Percentiles rank a stretch among this genome's conserved stretches.
These are phyloP conservation scores for Agapornis roseicollis DNA, from an alignment of 2,113 vertebrate species.

Conservation along the genomic window DNA sequence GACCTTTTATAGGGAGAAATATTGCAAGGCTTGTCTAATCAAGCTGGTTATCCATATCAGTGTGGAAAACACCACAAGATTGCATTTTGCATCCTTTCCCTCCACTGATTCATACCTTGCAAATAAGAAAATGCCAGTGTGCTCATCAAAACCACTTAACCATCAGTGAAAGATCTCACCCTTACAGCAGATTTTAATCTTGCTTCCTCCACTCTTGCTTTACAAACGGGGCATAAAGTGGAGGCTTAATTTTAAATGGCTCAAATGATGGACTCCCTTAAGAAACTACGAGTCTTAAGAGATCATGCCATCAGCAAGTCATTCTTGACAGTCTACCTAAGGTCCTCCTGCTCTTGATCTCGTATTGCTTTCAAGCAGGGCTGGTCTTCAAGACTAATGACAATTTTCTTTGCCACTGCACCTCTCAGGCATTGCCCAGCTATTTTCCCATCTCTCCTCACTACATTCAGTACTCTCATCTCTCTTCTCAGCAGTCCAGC, in stretches of 20 bases:
- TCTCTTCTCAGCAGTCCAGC: background rate
- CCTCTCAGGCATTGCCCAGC: background rate
- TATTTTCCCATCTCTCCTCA: background rate
- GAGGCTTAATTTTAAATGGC: background rate
- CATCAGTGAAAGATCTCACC: background rate
- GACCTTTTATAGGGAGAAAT: background rate
- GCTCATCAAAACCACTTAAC: background rate
- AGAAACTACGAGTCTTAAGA: background rate
- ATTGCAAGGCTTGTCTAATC: background rate
- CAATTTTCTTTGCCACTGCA: background rate
- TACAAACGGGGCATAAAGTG: background rate
- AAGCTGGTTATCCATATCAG: background rate
- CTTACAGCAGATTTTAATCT: background rate
- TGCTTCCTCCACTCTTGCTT: background rate
- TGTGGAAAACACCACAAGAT: background rate
- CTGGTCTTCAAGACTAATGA: background rate
- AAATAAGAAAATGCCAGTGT: background rate
- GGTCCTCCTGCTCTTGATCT: background rate
- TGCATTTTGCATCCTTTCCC: background rate
- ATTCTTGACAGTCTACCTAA: background rate
- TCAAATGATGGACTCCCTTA: background rate
- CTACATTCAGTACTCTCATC: background rate
- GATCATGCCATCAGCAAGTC: background rate
- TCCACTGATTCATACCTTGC: background rate
- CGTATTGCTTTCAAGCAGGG: background rate